A percentile compares a stretch with the other conserved stretches of the same genome.
Conservation (phyloP, 2,888 invertebrate species). For the Agriopis marginaria region DNA sequence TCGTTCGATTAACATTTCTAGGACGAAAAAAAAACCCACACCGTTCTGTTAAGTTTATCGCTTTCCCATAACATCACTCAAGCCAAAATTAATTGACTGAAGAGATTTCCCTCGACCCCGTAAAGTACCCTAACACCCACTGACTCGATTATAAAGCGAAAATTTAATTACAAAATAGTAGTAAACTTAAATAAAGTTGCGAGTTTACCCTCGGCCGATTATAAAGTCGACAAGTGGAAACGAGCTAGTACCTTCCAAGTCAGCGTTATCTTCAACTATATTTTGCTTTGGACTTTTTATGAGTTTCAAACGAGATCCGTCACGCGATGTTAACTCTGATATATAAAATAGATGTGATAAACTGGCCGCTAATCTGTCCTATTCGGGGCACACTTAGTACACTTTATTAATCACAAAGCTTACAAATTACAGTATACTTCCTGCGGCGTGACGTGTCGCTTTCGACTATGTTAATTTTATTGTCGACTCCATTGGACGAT, state of each 20-base stretch:
- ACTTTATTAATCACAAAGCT: slow-evolving; percentile 86
- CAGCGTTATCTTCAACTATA: slow-evolving; percentile 83
- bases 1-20: too few relatives aligned
- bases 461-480: slow-evolving; percentile 84
- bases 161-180: slow-evolving; percentile 82
- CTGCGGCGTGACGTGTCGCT: slow-evolving; percentile 81
- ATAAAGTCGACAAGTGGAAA: slow-evolving; percentile 82
- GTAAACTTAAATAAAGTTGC: slow-evolving; percentile 78
- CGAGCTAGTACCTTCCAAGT: slow-evolving; percentile 64
- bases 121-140: slow-evolving; percentile 56
- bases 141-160: slow-evolving; percentile 76
- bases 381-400: slow-evolving; percentile 86
- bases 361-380: slow-evolving; percentile 86
- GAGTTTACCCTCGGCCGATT: slow-evolving; percentile 71
- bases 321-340: slow-evolving; percentile 84
- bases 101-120: slow-evolving; percentile 58
- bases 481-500: slow-evolving; percentile 77
- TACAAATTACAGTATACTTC: slow-evolving; percentile 85
- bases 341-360: slow-evolving; percentile 81
- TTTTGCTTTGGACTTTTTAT: slow-evolving; percentile 86
- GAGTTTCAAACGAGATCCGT: slow-evolving; percentile 86
- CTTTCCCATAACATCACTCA: slow-evolving; percentile 23
- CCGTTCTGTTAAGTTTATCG: slow-evolving; percentile 43
- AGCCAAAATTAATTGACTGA: slow-evolving; percentile 47
- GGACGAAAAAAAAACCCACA: neutral